These are phyloP conservation scores for Chaenodraco wilsoni DNA, from an alignment of 2,797 vertebrate species.

Conservation along the genomic window DNA sequence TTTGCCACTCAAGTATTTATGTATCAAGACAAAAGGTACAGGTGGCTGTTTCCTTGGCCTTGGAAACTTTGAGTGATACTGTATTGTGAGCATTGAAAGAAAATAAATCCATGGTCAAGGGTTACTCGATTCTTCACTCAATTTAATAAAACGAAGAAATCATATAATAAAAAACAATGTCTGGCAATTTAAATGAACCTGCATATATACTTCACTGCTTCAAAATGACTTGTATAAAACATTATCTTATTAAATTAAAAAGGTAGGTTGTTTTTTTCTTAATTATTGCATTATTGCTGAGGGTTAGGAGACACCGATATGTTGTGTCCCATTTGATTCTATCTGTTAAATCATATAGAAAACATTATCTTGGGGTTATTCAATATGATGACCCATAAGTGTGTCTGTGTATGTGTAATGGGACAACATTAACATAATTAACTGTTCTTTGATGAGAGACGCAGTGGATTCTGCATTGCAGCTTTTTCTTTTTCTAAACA, in stretches of 20 bases:
- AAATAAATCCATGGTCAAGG: not conserved
- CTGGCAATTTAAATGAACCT: not conserved
- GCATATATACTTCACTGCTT: not conserved
- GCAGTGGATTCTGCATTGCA: not conserved
- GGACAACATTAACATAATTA: constrained; percentile 46
- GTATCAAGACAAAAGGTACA: not conserved
- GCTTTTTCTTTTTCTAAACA: constrained; percentile 2
- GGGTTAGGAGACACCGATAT: not conserved
- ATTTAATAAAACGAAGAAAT: too few species aligned
- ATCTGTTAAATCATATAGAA: constrained; percentile 22
- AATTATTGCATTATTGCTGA: not conserved
- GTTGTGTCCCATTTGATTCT: not conserved
- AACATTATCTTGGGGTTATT: constrained; percentile 20
- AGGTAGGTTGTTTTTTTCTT: not conserved
- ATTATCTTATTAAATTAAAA: not conserved
- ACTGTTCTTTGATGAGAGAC: constrained; percentile 24
- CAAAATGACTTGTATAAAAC: not conserved
- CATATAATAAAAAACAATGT: not conserved
- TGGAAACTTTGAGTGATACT: not conserved
- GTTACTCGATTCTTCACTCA: constrained; percentile 13
- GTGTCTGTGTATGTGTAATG: constrained; percentile 29
- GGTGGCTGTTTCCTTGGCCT: constrained; percentile 4
- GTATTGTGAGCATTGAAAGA: not conserved
- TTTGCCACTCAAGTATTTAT: constrained; percentile 1
- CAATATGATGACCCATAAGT: constrained; percentile 31